These are phyloP conservation scores for Boleophthalmus pectinirostris DNA, from an alignment of 2,113 vertebrate species.

Conservation along the genomic window DNA sequence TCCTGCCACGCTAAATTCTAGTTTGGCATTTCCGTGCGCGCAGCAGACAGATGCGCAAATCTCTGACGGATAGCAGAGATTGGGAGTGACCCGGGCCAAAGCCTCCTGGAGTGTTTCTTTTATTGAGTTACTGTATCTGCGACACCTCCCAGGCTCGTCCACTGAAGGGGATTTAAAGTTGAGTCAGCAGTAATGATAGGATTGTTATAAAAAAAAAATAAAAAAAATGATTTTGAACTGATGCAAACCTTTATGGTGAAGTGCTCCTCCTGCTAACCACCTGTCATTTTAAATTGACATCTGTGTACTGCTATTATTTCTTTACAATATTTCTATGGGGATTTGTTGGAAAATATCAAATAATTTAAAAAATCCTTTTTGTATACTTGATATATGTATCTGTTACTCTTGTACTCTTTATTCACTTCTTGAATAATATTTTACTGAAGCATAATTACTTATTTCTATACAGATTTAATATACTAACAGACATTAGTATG, in stretches of 20 bases:
- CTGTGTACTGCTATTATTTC: background rate
- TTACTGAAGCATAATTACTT: background rate
- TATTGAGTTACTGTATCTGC: slow-evolving; percentile 48
- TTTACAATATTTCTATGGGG: background rate
- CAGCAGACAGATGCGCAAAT: background rate
- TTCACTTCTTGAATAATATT: background rate
- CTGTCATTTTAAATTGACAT: slow-evolving; percentile 15
- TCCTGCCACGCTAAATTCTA: background rate
- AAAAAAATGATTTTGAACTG: slow-evolving; percentile 21
- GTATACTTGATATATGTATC: no score
- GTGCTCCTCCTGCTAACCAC: slow-evolving; percentile 11
- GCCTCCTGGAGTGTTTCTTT: slow-evolving; percentile 28
- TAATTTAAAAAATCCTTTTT: background rate
- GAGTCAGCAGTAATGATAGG: slow-evolving; percentile 53
- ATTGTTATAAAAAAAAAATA: slow-evolving; percentile 54
- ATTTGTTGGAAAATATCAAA: background rate
- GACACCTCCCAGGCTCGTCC: slow-evolving; percentile 33
- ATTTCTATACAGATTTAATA: background rate
- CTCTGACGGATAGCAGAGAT: background rate
- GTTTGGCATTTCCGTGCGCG: slow-evolving; percentile 1
- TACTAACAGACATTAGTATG: no score
- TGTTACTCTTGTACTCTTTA: no score
- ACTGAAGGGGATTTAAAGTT: slow-evolving; percentile 43
- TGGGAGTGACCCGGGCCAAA: slow-evolving; percentile 24
- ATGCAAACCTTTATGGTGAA: slow-evolving; percentile 35